These are phyloP conservation scores for Sebastes fasciatus DNA, from an alignment of 2,113 vertebrate genomes.

Conservation along the genomic window DNA sequence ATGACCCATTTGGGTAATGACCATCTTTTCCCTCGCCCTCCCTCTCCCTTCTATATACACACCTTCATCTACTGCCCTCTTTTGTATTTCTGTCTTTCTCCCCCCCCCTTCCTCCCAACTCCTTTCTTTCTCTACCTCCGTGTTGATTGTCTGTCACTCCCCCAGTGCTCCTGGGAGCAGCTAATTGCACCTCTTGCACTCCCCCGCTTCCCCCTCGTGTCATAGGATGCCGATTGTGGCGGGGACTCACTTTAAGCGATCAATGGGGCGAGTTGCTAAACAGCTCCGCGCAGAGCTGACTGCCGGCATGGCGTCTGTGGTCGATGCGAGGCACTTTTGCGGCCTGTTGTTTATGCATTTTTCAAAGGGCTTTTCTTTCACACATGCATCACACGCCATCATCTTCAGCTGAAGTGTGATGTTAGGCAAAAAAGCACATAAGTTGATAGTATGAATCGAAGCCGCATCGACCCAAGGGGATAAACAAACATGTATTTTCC, in stretches of 20 bases:
- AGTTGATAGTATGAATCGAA: neutral
- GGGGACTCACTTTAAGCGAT: constrained; percentile 77
- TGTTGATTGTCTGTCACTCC: constrained; percentile 80
- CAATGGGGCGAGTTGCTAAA: constrained; percentile 80
- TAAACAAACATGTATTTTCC: constrained; percentile 12
- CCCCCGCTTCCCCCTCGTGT: constrained; percentile 62
- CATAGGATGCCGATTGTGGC: constrained; percentile 82
- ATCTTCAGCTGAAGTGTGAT: constrained; percentile 3
- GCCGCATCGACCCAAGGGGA: neutral
- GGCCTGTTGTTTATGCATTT: constrained; percentile 42
- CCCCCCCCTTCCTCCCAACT: constrained; percentile 21
- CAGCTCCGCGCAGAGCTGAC: constrained; percentile 43
- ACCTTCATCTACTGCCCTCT: constrained; percentile 36
- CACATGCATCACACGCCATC: neutral
- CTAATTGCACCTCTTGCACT: constrained; percentile 85
- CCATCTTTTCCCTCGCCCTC: constrained; percentile 50
- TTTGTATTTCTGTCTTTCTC: constrained; percentile 10
- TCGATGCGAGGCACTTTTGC: constrained; percentile 39
- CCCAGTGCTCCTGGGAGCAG: constrained; percentile 71
- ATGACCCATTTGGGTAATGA: constrained; percentile 78
- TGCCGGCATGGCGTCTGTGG: constrained; percentile 25
- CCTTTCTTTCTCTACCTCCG: constrained; percentile 13
- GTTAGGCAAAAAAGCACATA: constrained; percentile 5
- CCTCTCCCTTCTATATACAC: neutral
- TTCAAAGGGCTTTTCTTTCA: constrained; percentile 13